Percentiles rank a stretch among this genome's conserved stretches.
Evolutionary conservation across 2,113 vertebrate species (phyloP).

Genomic region (Calidris pygmaea): DNA sequence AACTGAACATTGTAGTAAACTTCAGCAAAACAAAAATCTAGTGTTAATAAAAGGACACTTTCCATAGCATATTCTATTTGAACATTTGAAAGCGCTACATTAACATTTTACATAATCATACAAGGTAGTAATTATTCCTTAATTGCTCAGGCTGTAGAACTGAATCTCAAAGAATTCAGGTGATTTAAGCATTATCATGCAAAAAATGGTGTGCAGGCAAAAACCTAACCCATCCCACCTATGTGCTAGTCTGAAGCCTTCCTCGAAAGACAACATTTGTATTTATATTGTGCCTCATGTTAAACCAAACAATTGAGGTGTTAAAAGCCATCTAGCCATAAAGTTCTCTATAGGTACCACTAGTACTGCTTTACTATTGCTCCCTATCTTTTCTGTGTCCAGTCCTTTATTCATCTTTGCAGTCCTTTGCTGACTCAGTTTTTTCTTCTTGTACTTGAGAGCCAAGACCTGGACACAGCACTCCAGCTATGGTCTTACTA

Average conservation of each 20-base stretch:
- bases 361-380: not conserved
- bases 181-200: not conserved
- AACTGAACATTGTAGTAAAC: not conserved
- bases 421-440: not conserved
- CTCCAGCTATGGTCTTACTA: not conserved
- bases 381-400: not conserved
- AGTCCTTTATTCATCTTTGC: not conserved
- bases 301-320: not conserved
- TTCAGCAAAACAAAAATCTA: not conserved
- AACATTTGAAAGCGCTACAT: not conserved
- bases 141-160: not conserved
- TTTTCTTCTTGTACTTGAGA: not conserved
- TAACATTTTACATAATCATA: not conserved
- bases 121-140: not conserved
- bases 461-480: not conserved
- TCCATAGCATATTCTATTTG: not conserved
- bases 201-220: not conserved
- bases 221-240: not conserved
- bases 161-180: not conserved
- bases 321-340: not conserved
- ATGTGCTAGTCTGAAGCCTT: not conserved
- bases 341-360: not conserved
- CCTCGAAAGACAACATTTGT: not conserved
- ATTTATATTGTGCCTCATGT: not conserved
- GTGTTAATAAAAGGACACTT: not conserved